phyloP scores from a whole-genome alignment of 2,797 vertebrate genomes.

The Amblyraja radiata region DNA sequence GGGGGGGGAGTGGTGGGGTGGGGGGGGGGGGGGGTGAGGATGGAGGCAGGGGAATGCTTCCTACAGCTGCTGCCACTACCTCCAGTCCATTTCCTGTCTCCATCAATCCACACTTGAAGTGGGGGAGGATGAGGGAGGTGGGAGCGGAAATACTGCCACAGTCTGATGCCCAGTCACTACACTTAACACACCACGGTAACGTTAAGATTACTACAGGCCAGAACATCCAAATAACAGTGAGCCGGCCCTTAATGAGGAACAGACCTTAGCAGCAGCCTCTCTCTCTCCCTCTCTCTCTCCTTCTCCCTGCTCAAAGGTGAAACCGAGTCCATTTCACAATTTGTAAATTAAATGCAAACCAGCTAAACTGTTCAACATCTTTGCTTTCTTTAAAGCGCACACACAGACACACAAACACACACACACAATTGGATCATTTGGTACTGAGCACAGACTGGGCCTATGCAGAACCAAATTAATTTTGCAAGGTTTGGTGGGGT shows the following conservation, averaged over 20 bases:
- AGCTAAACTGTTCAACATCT: background rate
- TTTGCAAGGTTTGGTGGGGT: background rate
- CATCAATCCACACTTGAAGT: conserved; percentile 33
- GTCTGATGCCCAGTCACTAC: background rate
- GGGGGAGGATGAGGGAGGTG: conserved; percentile 34
- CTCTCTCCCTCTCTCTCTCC: conserved; percentile 42
- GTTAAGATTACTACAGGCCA: background rate
- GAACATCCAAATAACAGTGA: background rate
- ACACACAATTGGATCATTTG: background rate
- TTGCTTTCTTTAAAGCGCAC: background rate
- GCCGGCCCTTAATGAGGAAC: background rate
- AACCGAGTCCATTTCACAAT: background rate
- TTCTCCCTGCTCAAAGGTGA: conserved; percentile 45
- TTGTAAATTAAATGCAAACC: background rate
- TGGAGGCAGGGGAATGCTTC: background rate
- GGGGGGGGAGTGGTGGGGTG: background rate
- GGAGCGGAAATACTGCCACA: conserved; percentile 34
- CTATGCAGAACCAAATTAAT: background rate
- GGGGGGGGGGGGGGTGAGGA: accelerated
- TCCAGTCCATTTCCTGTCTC: conserved; percentile 24
- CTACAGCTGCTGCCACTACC: conserved; percentile 18
- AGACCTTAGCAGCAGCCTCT: background rate
- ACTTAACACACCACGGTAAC: background rate
- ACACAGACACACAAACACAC: background rate
- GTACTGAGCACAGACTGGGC: background rate